A percentile compares a stretch with the other conserved stretches of the same genome.
These are phyloP conservation scores for Donacobius atricapilla DNA, from an alignment of 2,113 vertebrate species.

Conservation along the genomic window DNA sequence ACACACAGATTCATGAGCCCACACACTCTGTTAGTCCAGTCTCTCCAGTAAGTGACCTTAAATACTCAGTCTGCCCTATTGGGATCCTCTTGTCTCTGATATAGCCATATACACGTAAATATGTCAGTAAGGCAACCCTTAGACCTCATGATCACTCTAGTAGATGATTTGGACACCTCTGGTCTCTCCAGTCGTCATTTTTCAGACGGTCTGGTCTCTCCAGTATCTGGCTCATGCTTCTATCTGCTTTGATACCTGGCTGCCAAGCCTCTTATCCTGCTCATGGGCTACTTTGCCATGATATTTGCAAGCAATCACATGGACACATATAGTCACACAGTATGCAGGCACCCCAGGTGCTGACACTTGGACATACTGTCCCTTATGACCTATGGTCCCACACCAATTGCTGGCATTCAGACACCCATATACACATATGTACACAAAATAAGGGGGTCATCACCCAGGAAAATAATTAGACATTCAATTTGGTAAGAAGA, in stretches of 20 bases:
- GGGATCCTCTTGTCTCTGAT: not conserved
- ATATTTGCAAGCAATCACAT: not conserved
- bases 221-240: not conserved
- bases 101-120: not conserved
- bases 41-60: not conserved
- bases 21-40: not conserved
- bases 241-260: not conserved
- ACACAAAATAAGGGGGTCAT: not conserved
- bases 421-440: rapidly evolving
- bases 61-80: not conserved
- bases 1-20: rapidly evolving
- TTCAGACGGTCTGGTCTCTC: not conserved
- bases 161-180: not conserved
- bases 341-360: not conserved
- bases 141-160: not conserved
- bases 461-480: not conserved
- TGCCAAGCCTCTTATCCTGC: not conserved
- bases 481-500: not conserved
- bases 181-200: not conserved
- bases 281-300: not conserved
- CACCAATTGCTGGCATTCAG: not conserved
- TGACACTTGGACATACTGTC: not conserved
- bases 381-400: not conserved
- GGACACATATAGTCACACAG: not conserved
- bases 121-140: not conserved